Evolutionary conservation across 2,797 vertebrate species (phyloP).

Genomic region (Carapus acus): DNA sequence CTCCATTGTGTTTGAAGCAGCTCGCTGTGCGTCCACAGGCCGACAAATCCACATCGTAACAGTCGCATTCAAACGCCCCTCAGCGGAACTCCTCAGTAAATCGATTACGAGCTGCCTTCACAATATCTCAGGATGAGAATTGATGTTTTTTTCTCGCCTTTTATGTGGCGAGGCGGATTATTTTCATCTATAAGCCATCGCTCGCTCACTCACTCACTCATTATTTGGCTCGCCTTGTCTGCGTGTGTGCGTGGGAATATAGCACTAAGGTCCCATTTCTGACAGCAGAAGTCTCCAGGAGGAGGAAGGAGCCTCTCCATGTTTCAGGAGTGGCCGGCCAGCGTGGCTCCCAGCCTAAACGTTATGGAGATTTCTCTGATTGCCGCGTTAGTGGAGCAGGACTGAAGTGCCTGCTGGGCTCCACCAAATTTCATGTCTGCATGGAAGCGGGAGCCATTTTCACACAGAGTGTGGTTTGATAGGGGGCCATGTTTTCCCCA

Average conservation of each 20-base stretch:
- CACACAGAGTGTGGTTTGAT: conserved; percentile 18
- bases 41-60: neutral
- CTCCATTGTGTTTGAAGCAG: conserved; percentile 29
- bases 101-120: neutral
- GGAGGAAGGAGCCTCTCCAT: too few relatives aligned
- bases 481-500: conserved; percentile 10
- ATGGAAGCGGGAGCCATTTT: conserved; percentile 18
- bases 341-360: conserved; percentile 44
- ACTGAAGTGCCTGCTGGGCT: conserved; percentile 41
- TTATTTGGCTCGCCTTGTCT: too few relatives aligned
- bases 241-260: too few relatives aligned
- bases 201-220: too few relatives aligned
- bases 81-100: too few relatives aligned
- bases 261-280: too few relatives aligned
- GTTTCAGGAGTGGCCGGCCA: too few relatives aligned
- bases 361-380: conserved; percentile 42
- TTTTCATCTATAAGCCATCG: too few relatives aligned
- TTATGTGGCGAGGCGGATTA: too few relatives aligned
- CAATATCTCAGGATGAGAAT: too few relatives aligned
- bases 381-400: conserved; percentile 33
- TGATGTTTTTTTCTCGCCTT: neutral
- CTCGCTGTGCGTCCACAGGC: neutral
- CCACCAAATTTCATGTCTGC: conserved; percentile 9
- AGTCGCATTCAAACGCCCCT: too few relatives aligned
- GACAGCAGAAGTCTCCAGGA: too few relatives aligned